Base-by-base conservation (phyloP, 2,888 invertebrate genomes). In the Stenurella melanura region DNA sequence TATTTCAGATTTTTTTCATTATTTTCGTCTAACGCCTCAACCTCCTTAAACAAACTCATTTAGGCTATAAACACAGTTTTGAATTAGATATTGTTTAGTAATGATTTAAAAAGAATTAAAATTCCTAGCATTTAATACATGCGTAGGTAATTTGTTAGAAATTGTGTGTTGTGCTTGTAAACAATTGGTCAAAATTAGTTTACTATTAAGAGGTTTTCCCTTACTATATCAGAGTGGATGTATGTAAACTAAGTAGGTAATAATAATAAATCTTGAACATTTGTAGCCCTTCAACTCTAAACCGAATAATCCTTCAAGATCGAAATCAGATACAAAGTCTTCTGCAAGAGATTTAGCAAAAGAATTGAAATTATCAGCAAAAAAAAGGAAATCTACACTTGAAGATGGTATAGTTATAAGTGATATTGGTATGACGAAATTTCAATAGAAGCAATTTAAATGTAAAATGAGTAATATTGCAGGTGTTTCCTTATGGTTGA, bases 401-500 rank as follows among this genome's bases (percentile, higher is more conserved):
- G n/a, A n/a, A 38, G 38, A 67, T 26, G 42, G 12, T 18, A 56
- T 0, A 12, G 5, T 11, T 54, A 21, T 26, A 26, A 4, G 26
- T 54, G 67, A 67, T 56, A 54, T n/a, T 30, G 67, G 67, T 67
- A 67, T 50, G 11, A 26, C 10, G 26, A n/a, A n/a, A 50, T 50
- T 50, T 50, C n/a, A 50, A n/a, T 5, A 50, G 12, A 42, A 42
- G 1, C 1, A 3, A n/a, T 50, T 50, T 50, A n/a, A n/a, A n/a
- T 50, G n/a, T 1, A 50, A n/a, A n/a, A 12, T 21, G 5, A 17
- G 6, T 64, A 17, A 30, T 69, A n/a, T 64, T 79, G 17, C 66
- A 80, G 80, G 79, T 15, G 18, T 79, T 18, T 26, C 67, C 15
- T 70, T 77, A 10, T 82, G 82, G 80, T 38, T 81, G 19, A 34